Base-by-base conservation (phyloP, 2,888 invertebrate species). In the Morpho achilles region DNA sequence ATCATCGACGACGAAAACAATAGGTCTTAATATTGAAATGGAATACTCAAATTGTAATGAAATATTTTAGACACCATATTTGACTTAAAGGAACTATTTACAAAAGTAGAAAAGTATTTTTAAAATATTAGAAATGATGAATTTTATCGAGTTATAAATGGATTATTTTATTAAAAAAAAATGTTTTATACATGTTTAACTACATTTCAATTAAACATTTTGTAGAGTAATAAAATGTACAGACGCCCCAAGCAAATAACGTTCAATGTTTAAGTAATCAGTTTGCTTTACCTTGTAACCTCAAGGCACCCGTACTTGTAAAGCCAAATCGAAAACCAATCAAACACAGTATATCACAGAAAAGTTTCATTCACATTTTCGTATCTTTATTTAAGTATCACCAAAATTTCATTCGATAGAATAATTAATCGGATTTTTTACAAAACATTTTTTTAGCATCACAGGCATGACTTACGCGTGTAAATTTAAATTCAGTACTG, bases 401-500 rank as follows among this genome's bases (percentile, higher is more conserved):
- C 10, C n/a, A 48, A 43, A 9, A 9, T 43, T 43, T 43, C 7
- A 43, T 3, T 16, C 2, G 9, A 53, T 8, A 41, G 10, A 40
- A 41, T 52, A 45, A 32, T 39, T 8, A 32, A 7, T 42, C 7
- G 10, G 42, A 32, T n/a, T 8, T 43, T 7, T 22, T 7, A 42
- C n/a, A 9, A n/a, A 40, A n/a, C 6, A 16, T n/a, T 10, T 32
- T 5, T 49, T 43, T 39, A 4, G 5, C 43, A 39, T 16, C 43
- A 42, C 10, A 44, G 42, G 10, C 45, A 47, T 52, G 46, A 45
- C 46, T 40, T 46, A 16, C 22, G 52, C 40, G 48, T 54, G 22
- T 9, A 42, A 45, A 42, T n/a, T 57, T 59, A 47, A 51, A 52
- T 10, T 55, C 32, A 55, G n/a, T 39, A 61, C 49, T 54, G 54